Conservation (phyloP, 2,797 vertebrate genomes). For the Brotula barbata region DNA sequence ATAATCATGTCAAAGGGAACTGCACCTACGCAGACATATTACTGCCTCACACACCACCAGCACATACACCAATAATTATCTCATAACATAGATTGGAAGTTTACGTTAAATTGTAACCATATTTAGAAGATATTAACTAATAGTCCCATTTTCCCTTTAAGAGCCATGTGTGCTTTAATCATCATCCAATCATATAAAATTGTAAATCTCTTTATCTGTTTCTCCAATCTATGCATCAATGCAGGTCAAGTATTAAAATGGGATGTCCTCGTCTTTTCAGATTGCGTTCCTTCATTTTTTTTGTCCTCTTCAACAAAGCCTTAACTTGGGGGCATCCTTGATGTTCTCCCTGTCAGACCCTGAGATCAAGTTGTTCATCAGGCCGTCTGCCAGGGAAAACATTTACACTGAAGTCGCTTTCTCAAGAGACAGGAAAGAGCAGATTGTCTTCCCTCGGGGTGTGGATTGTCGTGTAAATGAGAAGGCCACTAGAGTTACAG, state of each 20-base stretch:
- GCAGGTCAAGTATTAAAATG: background rate
- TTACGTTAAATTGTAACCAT: too few species aligned
- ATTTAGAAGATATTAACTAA: too few species aligned
- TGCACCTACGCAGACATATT: too few species aligned
- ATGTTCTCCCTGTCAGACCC: slow-evolving; percentile 45
- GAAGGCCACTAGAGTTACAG: slow-evolving; percentile 51
- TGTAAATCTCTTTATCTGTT: background rate
- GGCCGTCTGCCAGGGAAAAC: slow-evolving; percentile 33
- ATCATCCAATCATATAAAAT: background rate
- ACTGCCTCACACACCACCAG: too few species aligned
- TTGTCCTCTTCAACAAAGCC: slow-evolving; percentile 23
- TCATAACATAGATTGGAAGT: too few species aligned
- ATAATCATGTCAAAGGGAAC: too few species aligned
- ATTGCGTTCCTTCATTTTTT: slow-evolving; percentile 25
- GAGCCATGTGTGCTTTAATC: too few species aligned
- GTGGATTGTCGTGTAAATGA: slow-evolving; percentile 35
- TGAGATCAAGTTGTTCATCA: slow-evolving; percentile 28
- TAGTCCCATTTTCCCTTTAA: too few species aligned
- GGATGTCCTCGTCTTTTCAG: slow-evolving; percentile 1
- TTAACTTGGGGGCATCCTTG: slow-evolving; percentile 42
- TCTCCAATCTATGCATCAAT: background rate
- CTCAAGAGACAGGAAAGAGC: slow-evolving; percentile 35
- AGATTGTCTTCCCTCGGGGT: slow-evolving; percentile 37
- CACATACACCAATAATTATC: too few species aligned
- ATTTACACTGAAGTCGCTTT: slow-evolving; percentile 56